Evolutionary conservation across 2,113 vertebrate species (phyloP), one percentile per base, ranked within the genome.

Genomic region (Scophthalmus maximus): DNA sequence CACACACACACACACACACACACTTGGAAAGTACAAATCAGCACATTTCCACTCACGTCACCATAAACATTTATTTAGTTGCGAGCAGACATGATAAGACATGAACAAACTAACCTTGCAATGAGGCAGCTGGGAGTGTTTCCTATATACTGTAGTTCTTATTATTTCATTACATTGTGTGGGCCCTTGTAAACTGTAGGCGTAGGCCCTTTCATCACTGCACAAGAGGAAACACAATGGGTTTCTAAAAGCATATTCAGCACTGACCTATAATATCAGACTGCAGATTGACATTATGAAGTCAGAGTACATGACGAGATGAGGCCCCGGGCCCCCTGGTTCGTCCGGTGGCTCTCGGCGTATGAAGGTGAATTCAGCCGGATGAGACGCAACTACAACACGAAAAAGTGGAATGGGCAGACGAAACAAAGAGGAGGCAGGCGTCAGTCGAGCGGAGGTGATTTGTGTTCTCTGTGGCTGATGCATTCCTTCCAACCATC

Each of bases 91-190:
- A 76, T 49, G n/a, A 78, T 65, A 67, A 66, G 79, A 84, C 27
- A 52, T 60, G 69, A 75, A 68, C 60, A 62, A 60, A 74, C 57
- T 56, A 60, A 51, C 5, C 17, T 44, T 65, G 55, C 66, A 53
- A 40, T 9, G 14, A 61, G 17, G 42, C n/a, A 60, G 12, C n/a
- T 67, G 23, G 27, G 34, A 49, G 73, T 66, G 44, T 72, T 72
- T 66, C 26, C 61, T 66, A 27, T 6, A 60, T 20, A 11, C 44
- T 56, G 26, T 11, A 51, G 12, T 26, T 67, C 49, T 81, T 38
- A 44, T 78, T 25, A 34, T 68, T 81, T 87, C 76, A 76, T 79
- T 65, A 74, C 57, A 72, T 65, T 47, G 52, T 52, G 20, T 59
- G 61, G 56, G 30, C 8, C 46, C 25, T 51, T 53, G 62, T 61